Conservation (phyloP, 1,140 invertebrate species). For the Cotesia chilonis region DNA sequence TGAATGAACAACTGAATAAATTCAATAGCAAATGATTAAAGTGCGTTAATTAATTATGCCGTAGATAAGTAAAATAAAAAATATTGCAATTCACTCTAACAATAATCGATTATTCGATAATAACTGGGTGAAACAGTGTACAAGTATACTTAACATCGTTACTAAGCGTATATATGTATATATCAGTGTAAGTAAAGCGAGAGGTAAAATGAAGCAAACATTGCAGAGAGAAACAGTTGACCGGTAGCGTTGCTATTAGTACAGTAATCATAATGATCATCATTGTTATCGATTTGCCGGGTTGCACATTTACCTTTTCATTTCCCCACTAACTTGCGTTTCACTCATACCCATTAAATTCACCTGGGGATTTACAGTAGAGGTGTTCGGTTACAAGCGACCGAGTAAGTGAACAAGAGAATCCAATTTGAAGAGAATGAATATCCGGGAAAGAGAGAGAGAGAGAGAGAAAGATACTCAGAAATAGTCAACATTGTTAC, state of each 20-base stretch:
- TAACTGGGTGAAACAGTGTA: conserved; percentile 9
- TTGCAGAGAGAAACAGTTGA: conserved; percentile 27
- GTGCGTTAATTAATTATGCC: conserved; percentile 5
- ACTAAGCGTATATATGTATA: neutral
- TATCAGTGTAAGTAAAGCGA: neutral
- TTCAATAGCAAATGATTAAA: neutral
- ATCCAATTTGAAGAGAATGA: conserved; percentile 11
- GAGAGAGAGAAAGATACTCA: neutral
- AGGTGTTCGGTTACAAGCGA: conserved; percentile 1
- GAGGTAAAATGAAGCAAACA: conserved; percentile 23
- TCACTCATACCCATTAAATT: neutral
- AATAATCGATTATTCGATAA: conserved; percentile 30
- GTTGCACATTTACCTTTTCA: conserved; percentile 31
- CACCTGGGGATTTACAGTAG: conserved; percentile 1
- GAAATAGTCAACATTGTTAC: conserved; percentile 46
- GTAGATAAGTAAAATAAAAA: neutral
- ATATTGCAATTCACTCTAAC: conserved; percentile 20
- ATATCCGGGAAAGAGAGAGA: conserved; percentile 26
- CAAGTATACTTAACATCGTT: too few relatives aligned
- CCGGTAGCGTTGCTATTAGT: conserved; percentile 39
- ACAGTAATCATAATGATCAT: conserved; percentile 42
- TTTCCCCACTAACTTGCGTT: conserved; percentile 21
- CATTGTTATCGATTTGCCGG: conserved; percentile 37
- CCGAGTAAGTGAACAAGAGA: neutral
- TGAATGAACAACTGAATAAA: neutral